Conservation (phyloP, 2,888 invertebrate genomes). For the Hemithea aestivaria region DNA sequence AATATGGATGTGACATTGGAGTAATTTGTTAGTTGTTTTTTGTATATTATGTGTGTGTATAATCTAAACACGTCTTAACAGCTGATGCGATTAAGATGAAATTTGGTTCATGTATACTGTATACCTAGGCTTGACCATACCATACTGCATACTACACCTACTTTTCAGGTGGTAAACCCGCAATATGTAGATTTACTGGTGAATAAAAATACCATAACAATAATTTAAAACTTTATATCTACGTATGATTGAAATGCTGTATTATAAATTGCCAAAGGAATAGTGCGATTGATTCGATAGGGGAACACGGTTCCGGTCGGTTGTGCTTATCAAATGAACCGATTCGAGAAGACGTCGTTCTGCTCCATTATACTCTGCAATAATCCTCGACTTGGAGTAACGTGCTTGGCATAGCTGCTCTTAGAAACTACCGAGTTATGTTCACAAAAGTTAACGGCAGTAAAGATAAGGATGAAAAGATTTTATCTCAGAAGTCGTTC, state of each 20-base stretch:
- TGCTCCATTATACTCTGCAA: constrained; percentile 67
- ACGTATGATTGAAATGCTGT: constrained; percentile 41
- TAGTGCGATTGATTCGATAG: constrained; percentile 63
- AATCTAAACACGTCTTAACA: too few relatives aligned
- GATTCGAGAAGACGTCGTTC: constrained; percentile 63
- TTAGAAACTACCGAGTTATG: constrained; percentile 2
- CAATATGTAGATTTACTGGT: too few relatives aligned
- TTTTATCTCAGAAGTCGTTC: constrained; percentile 15
- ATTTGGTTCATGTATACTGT: too few relatives aligned
- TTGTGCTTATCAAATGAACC: constrained; percentile 69
- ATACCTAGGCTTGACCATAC: too few relatives aligned
- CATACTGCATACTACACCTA: too few relatives aligned
- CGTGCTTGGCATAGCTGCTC: constrained; percentile 16
- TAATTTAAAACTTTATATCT: constrained; percentile 21
- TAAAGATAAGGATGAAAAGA: constrained; percentile 4
- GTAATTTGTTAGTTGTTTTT: too few relatives aligned
- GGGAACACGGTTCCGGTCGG: constrained; percentile 71
- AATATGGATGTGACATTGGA: too few relatives aligned
- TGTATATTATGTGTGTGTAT: too few relatives aligned
- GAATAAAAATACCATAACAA: not conserved
- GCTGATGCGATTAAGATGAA: too few relatives aligned
- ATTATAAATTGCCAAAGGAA: constrained; percentile 56
- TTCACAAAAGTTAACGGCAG: not conserved
- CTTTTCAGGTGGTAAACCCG: too few relatives aligned
- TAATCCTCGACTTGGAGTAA: constrained; percentile 46